These are phyloP conservation scores for Harpegnathos saltator DNA, from an alignment of 1,140 invertebrate species.

Conservation along the genomic window DNA sequence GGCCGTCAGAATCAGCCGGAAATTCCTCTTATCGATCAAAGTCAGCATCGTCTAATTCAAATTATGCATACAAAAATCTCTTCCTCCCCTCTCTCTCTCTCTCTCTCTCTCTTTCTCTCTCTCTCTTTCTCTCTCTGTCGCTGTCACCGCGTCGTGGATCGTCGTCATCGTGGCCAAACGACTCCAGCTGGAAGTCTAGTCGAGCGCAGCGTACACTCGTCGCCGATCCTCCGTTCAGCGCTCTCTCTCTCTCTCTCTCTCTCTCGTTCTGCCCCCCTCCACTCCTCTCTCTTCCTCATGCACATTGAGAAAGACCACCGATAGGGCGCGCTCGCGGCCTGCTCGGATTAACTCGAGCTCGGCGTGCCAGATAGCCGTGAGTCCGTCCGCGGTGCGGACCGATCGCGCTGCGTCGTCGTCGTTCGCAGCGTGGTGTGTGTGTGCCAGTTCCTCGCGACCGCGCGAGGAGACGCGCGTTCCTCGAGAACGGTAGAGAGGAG, in stretches of 20 bases:
- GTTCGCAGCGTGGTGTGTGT: background rate
- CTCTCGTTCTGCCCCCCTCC: background rate
- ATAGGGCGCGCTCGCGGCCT: slow-evolving; percentile 73
- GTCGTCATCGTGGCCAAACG: background rate
- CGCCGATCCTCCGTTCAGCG: slow-evolving; percentile 40
- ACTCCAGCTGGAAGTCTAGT: slow-evolving; percentile 74
- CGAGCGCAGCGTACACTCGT: slow-evolving; percentile 71
- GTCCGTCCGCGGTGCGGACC: slow-evolving; percentile 80
- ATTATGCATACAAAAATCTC: background rate
- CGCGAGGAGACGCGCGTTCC: background rate
- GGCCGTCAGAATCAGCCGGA: too few species aligned
- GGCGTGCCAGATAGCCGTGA: slow-evolving; percentile 80
- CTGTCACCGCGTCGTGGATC: background rate
- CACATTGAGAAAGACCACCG: slow-evolving; percentile 52
- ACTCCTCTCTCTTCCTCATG: background rate
- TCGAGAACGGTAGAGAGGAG: background rate
- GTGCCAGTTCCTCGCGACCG: background rate
- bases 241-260: slow-evolving; percentile 2
- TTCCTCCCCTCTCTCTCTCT: too few species aligned
- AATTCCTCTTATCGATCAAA: too few species aligned
- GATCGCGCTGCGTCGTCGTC: slow-evolving; percentile 24
- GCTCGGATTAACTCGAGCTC: slow-evolving; percentile 71
- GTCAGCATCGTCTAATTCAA: background rate
- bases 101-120: too few species aligned
- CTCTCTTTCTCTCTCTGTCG: too few species aligned